phyloP scores from a whole-genome alignment of 2,888 invertebrate genomes.

The Euclidia mi region DNA sequence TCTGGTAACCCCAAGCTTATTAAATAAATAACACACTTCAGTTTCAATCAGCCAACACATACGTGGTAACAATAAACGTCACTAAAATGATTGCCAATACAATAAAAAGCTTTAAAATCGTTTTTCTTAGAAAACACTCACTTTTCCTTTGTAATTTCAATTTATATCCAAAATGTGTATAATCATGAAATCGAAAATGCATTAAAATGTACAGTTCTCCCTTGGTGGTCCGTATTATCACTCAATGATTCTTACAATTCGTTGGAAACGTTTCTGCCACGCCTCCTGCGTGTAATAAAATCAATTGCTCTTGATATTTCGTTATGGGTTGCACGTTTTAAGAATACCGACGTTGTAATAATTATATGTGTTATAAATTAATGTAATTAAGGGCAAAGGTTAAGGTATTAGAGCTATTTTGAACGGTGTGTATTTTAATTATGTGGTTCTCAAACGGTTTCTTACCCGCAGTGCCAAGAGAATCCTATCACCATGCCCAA shows the following conservation, averaged over 20 bases:
- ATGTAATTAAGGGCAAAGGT: conserved; percentile 29
- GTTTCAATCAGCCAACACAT: conserved; percentile 54
- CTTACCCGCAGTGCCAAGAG: no score
- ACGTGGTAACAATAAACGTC: conserved; percentile 36
- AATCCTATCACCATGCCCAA: no score
- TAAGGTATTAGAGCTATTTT: background rate
- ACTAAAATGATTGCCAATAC: conserved; percentile 48
- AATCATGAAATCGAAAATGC: conserved; percentile 48
- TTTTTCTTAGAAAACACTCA: conserved; percentile 46
- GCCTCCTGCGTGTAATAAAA: conserved; percentile 56
- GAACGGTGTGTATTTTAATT: background rate
- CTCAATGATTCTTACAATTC: conserved; percentile 64
- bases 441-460: background rate
- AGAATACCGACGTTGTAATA: conserved; percentile 18
- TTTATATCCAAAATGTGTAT: conserved; percentile 64
- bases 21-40: conserved; percentile 42
- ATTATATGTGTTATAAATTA: conserved; percentile 30
- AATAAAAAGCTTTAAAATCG: conserved; percentile 33
- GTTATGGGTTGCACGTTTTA: conserved; percentile 40
- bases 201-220: conserved; percentile 58
- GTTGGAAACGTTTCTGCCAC: conserved; percentile 62
- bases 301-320: conserved; percentile 52
- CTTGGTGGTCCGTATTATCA: conserved; percentile 65
- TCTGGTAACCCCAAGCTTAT: conserved; percentile 14
- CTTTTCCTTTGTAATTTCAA: conserved; percentile 47